Base-by-base conservation (phyloP, 2,888 invertebrate species). In the Malachius bipustulatus region DNA sequence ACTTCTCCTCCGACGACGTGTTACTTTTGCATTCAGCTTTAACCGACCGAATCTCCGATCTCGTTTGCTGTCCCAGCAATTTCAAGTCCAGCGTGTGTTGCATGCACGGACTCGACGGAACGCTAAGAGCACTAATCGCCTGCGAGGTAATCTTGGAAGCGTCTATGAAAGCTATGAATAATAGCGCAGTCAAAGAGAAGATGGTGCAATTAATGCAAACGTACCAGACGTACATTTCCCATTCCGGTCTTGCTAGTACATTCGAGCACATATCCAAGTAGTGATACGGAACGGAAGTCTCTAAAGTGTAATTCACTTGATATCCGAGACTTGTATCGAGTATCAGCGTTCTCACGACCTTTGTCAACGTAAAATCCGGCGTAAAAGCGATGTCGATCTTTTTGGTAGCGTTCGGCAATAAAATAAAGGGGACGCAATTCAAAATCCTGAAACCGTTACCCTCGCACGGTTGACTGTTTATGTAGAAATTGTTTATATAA, bases 321-420 rank as follows among this genome's bases (percentile, higher is more conserved):
- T 64, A 63, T 34, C 67, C 71, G 14, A 77, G 58, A 50, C 75
- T 77, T 4, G 78, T 79, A 14, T 67, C 60, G 32, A 80, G 62
- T 37, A 70, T 63, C 8, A 83, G 61, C 3, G 69, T 67, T 32
- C 79, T 66, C 41, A 78, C 73, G 26, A 88, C 73, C 42, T 79
- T 72, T 0, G 83, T 73, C 49, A 84, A 62, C 1, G 88, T 84
- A 54, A 89, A 85, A 63, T 90, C 90, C 1, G 90, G 84, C 0
- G 85, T 85, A 58, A 87, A 90, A 42, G 82, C 82, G 42, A 91
- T 82, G 50, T 89, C 85, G 37, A 91, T 74, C 56, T 78, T 77
- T 47, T 69, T 73, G 3, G 80, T 78, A 14, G 71, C 71, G 54
- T 87, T 87, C 14, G 84, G 81, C 38, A 64, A 64, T 26, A 88